Evolutionary conservation across 2,797 vertebrate genomes (phyloP).

Genomic region (Platyrinchus mystaceus): DNA sequence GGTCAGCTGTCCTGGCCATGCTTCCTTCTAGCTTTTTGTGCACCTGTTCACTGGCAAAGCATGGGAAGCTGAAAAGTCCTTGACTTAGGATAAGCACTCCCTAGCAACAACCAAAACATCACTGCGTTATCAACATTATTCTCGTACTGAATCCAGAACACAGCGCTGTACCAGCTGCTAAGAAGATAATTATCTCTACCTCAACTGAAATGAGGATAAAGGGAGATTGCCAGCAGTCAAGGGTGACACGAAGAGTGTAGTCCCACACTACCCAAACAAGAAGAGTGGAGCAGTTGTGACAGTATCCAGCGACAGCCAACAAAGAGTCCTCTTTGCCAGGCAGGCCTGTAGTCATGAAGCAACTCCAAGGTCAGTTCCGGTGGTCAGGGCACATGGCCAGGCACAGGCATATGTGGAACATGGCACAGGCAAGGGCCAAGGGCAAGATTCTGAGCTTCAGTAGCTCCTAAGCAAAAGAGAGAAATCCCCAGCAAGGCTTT

Average conservation of each 20-base stretch:
- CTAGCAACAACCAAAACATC: background rate
- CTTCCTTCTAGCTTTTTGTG: background rate
- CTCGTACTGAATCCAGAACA: background rate
- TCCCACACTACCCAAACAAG: background rate
- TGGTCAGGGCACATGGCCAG: background rate
- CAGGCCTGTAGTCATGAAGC: background rate
- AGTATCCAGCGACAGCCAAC: background rate
- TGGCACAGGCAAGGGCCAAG: background rate
- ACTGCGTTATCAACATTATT: background rate
- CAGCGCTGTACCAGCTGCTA: background rate
- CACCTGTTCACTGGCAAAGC: background rate
- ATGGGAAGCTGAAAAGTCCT: background rate
- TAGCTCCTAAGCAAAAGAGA: background rate
- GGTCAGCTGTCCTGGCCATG: background rate
- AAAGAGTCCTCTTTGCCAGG: background rate
- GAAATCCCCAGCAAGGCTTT: background rate
- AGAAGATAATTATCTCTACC: background rate
- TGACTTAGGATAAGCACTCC: background rate
- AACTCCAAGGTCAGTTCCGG: background rate
- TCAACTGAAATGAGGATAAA: background rate
- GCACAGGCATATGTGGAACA: accelerated
- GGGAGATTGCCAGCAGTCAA: background rate
- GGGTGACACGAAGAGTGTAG: background rate
- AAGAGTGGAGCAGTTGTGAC: background rate
- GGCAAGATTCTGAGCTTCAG: background rate